A percentile compares a stretch with the other conserved stretches of the same genome.
Conservation (phyloP, 2,797 vertebrate genomes). For the Mormyrops attenuatus region DNA sequence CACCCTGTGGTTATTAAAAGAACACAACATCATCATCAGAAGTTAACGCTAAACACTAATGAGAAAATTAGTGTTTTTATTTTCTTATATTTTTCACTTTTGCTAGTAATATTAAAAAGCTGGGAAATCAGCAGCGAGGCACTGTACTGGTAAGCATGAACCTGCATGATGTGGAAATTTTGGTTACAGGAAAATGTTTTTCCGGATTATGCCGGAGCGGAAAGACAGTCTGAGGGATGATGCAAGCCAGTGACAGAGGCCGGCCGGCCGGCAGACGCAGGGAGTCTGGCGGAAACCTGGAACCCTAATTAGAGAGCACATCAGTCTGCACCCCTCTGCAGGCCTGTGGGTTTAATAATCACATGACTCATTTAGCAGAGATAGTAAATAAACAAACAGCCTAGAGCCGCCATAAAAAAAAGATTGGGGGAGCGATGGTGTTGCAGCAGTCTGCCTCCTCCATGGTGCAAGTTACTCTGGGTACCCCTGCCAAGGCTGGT, state of each 20-base stretch:
- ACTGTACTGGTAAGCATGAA: background rate
- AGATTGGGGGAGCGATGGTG: background rate
- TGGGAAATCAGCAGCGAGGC: background rate
- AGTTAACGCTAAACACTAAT: background rate
- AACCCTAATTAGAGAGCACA: background rate
- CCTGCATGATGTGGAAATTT: background rate
- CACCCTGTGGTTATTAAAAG: background rate
- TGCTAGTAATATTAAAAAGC: background rate
- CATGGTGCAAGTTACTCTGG: background rate
- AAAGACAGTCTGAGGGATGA: background rate
- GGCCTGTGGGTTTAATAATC: background rate
- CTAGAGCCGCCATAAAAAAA: background rate
- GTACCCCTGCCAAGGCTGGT: background rate
- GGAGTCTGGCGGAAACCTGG: background rate
- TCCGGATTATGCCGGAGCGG: background rate
- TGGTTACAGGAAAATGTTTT: background rate
- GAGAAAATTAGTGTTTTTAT: background rate
- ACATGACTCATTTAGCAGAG: background rate
- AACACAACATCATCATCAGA: background rate
- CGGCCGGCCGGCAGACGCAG: background rate
- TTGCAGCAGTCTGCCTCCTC: background rate
- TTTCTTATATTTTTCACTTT: background rate
- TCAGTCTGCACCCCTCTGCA: background rate
- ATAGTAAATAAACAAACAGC: background rate
- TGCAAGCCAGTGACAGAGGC: constrained; percentile 3